Conservation (phyloP, 2,888 invertebrate genomes). For the Fissipunctia ypsillon region DNA sequence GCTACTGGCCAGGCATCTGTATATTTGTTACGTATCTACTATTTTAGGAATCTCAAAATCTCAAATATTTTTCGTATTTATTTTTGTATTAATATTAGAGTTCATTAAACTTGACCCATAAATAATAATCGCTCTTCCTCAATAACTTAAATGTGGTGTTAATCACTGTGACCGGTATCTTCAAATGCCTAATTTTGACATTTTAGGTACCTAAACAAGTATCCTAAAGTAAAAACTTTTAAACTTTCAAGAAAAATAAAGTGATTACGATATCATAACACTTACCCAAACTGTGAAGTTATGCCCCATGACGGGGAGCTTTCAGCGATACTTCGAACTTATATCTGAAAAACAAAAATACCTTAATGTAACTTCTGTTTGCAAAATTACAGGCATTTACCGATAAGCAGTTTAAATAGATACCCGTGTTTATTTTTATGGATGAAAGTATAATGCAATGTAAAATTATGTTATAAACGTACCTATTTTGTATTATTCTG, state of each 20-base stretch:
- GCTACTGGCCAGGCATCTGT: constrained; percentile 26
- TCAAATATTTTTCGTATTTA: constrained; percentile 28
- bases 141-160: constrained; percentile 42
- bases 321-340: constrained; percentile 65
- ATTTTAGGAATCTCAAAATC: neutral
- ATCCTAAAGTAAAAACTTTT: neutral
- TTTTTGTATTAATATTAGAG: constrained; percentile 22
- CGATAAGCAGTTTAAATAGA: constrained; percentile 6
- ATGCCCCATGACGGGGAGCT: constrained; percentile 86
- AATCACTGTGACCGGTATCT: constrained; percentile 22
- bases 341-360: constrained; percentile 71
- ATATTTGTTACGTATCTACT: neutral
- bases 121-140: constrained; percentile 50
- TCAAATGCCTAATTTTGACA: constrained; percentile 12
- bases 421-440: neutral
- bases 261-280: constrained; percentile 45
- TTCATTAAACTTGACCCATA: constrained; percentile 48
- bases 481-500: constrained; percentile 61
- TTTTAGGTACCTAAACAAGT: neutral
- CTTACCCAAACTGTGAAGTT: constrained; percentile 81
- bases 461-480: constrained; percentile 40
- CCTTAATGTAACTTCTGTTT: neutral
- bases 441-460: neutral
- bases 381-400: neutral
- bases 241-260: constrained; percentile 1